Base-by-base conservation (phyloP, 2,888 invertebrate genomes). In the Epinotia demarniana region DNA sequence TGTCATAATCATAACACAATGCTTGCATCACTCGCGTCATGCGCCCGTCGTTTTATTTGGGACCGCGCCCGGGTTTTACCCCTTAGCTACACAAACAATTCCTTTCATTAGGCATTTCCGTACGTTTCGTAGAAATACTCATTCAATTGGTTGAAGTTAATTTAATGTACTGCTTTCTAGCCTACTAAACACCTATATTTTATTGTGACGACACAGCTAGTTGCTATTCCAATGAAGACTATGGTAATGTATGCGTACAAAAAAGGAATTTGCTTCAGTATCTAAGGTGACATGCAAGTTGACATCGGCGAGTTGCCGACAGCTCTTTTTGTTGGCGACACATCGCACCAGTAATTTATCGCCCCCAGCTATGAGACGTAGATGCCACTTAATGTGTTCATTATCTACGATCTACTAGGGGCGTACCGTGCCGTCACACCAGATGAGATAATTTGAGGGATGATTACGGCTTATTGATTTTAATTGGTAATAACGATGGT, bases 401-500 rank as follows among this genome's bases (percentile, higher is more conserved):
- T 87, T 85, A 86, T 83, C 81, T 80, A 81, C 80, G 80, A 82
- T 85, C 83, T 85, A 84, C 79, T 82, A 81, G 82, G 80, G 76
- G 74, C 79, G 69, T 39, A 16, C 53, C 71, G 39, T 27, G 63
- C 69, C 49, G 70, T 23, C 64, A 58, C 62, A 46, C 53, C 58
- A 66, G 72, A 81, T 79, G 80, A 81, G 81, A 80, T 81, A 83
- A 82, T 80, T 79, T 78, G 80, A 81, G 82, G 83, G 83, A 82
- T 83, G 79, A 78, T 75, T 75, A 78, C 83, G 85, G 81, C 80
- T 86, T 85, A 89, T 89, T 88, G 87, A 85, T 86, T 88, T 87
- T 88, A 89, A 90, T 90, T 88, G 87, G 84, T 84, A 87, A 86
- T 86, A 87, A 85, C 82, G 84, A 83, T 84, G 81, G 83, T 82